Base-by-base conservation (phyloP, 2,888 invertebrate species). In the Leptinotarsa rubiginosa region DNA sequence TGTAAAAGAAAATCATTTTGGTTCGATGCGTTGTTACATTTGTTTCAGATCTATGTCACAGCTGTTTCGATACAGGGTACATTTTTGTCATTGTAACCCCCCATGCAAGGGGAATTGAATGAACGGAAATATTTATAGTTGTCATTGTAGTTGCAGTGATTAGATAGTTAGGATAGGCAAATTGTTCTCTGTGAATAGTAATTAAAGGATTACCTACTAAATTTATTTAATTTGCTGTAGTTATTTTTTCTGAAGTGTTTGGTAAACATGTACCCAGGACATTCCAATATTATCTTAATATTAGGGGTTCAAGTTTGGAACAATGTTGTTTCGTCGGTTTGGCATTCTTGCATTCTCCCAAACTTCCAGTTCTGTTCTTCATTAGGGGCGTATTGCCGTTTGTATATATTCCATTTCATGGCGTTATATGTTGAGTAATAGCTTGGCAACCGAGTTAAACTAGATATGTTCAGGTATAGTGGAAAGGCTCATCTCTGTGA, bases 401-500 rank as follows among this genome's bases (percentile, higher is more conserved):
- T 56, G 56, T 56, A 65, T 47, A 47, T 65, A n/a, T 47, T 47
- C 18, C 41, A 65, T 65, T 65, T 47, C 64, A 47, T 52, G 18
- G 13, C 50, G 41, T 20, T 70, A 70, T 41, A n/a, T 31, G 47
- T 66, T 22, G 56, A 65, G 65, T 56, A 56, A 56, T 71, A 49
- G 65, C 65, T 65, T 18, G 47, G 41, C 20, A 47, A 65, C 56
- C 22, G 22, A 56, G 56, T 56, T 22, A 22, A 56, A 56, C 56
- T 56, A 56, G 56, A 54, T 66, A 16, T 59, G 56, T 67, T 15
- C 67, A 66, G 66, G 67, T 66, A 66, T 54, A 68, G 67, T 67
- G 31, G 52, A 59, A 69, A 20, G 69, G 65, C 70, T 74, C 74
- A 77, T 74, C 73, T 73, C 71, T 50, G 54, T 71, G 72, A 77